phyloP scores from a whole-genome alignment of 35 echinoderm and acorn worm genomes.

The Acanthaster planci region DNA sequence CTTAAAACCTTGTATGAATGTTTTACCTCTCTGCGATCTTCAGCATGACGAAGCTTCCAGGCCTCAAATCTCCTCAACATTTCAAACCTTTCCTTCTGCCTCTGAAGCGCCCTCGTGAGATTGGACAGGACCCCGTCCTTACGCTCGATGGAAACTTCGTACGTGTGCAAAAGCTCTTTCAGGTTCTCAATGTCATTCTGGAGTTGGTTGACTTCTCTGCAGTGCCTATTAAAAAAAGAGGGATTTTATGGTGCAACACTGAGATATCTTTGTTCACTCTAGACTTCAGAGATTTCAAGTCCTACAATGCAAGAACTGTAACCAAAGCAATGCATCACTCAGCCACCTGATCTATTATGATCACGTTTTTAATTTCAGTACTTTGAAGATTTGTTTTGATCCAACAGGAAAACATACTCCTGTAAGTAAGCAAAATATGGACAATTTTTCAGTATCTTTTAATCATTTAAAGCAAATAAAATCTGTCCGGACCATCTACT shows the following conservation, averaged over 20 bases:
- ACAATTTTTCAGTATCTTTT: no score
- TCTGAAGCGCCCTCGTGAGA: constrained; percentile 89
- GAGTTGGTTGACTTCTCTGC: constrained; percentile 64
- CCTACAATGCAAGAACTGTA: not conserved
- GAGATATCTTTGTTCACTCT: not conserved
- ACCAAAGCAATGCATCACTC: no score
- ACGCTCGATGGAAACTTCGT: constrained; percentile 81
- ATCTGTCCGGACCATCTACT: no score
- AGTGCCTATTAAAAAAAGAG: constrained; percentile 45
- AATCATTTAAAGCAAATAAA: no score
- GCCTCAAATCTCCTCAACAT: constrained; percentile 85
- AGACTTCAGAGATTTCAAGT: not conserved
- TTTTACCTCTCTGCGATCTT: constrained; percentile 86
- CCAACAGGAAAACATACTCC: no score
- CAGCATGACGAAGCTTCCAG: constrained; percentile 88
- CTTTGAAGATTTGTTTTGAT: no score
- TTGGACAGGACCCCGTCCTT: constrained; percentile 95
- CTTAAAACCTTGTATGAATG: not conserved
- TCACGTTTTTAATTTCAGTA: no score
- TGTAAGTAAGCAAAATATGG: no score
- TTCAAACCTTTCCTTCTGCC: constrained; percentile 93
- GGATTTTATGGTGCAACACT: not conserved
- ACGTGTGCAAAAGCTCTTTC: constrained; percentile 90
- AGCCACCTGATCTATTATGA: no score
- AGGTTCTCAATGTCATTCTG: constrained; percentile 88